A percentile compares a stretch with the other conserved stretches of the same genome.
Evolutionary conservation across 2,888 invertebrate species (phyloP).

Genomic region (Glyphotaelius pellucidus): DNA sequence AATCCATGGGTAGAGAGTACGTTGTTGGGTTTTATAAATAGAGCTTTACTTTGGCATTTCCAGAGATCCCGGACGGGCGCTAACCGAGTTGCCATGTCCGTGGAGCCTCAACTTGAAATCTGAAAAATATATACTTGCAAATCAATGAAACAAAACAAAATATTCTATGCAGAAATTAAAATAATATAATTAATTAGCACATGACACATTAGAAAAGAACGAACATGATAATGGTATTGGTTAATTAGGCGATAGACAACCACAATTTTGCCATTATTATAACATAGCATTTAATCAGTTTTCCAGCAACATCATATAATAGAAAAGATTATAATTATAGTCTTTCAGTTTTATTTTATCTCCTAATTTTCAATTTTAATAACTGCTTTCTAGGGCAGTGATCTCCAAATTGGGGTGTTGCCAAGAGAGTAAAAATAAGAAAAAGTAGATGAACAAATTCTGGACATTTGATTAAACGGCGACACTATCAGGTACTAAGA

Average conservation of each 20-base stretch:
- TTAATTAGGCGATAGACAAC: neutral
- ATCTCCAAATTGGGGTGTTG: too few relatives aligned
- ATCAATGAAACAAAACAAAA: constrained; percentile 12
- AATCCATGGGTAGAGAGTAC: neutral
- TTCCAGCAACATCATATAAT: neutral
- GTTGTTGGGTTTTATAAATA: constrained; percentile 2
- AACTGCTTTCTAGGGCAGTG: too few relatives aligned
- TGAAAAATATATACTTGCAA: constrained; percentile 45
- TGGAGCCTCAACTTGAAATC: constrained; percentile 43
- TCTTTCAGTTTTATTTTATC: neutral
- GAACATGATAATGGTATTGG: neutral
- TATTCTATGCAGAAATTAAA: neutral
- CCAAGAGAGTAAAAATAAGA: too few relatives aligned
- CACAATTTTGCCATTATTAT: neutral
- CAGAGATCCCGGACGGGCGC: constrained; percentile 10
- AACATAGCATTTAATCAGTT: neutral
- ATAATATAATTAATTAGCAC: neutral
- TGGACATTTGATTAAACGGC: too few relatives aligned
- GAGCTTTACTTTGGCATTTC: constrained; percentile 17
- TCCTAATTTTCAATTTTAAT: neutral
- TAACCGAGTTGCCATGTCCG: constrained; percentile 22
- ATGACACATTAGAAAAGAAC: neutral
- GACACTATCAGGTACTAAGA: too few relatives aligned
- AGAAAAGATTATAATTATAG: neutral
- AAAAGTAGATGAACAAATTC: too few relatives aligned